These are phyloP conservation scores for Crenichthys baileyi DNA, from an alignment of 2,797 vertebrate genomes.

Conservation along the genomic window DNA sequence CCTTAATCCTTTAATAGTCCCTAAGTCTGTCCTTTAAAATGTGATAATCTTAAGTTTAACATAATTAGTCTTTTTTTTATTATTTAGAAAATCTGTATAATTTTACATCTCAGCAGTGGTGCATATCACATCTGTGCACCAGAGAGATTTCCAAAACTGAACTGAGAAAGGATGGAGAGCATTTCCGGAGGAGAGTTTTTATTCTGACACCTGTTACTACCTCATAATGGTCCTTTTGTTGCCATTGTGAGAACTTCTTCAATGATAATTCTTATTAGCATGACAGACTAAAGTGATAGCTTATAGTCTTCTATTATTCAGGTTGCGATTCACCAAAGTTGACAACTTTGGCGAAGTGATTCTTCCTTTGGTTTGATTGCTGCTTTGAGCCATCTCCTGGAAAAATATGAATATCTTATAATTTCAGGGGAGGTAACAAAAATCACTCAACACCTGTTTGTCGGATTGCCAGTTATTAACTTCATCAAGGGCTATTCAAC, in stretches of 20 bases:
- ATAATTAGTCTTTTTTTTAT: neutral
- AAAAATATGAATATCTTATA: conserved; percentile 66
- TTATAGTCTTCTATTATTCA: conserved; percentile 13
- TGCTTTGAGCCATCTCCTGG: conserved; percentile 43
- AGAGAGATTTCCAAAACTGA: neutral
- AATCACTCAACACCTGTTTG: conserved; percentile 84
- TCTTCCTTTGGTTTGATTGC: conserved; percentile 47
- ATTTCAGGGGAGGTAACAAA: conserved; percentile 77
- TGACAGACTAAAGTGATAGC: conserved; percentile 16
- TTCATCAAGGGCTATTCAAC: conserved; percentile 86
- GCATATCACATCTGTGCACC: conserved; percentile 2
- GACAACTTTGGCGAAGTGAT: conserved; percentile 23
- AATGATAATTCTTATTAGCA: conserved; percentile 24
- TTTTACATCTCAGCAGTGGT: neutral
- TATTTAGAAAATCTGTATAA: neutral
- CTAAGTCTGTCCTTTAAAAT: neutral
- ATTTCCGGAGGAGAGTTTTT: conserved; percentile 29
- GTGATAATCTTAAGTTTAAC: neutral
- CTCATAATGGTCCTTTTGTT: conserved; percentile 21
- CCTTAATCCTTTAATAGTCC: neutral
- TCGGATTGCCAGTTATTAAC: conserved; percentile 83
- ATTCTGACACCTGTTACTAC: conserved; percentile 50
- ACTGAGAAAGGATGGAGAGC: conserved; percentile 2
- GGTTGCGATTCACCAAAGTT: conserved; percentile 19
- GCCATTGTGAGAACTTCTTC: conserved; percentile 21